A percentile compares a stretch with the other conserved stretches of the same genome.
Evolutionary conservation across 2,797 vertebrate genomes (phyloP).

Genomic region (Picus viridis): DNA sequence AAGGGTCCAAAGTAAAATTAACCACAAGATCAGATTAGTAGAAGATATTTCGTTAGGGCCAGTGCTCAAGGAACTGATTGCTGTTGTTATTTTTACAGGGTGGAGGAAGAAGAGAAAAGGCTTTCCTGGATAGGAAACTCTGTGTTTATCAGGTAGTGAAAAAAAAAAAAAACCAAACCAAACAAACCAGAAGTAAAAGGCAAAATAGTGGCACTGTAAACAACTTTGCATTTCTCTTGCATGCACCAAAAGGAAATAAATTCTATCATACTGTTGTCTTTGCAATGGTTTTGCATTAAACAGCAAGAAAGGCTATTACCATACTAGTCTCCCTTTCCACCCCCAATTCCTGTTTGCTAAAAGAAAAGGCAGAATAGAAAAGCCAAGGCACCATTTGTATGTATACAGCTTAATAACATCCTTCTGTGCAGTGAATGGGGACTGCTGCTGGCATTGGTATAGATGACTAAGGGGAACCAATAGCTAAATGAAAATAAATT

Average conservation of each 20-base stretch:
- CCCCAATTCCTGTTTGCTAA: neutral
- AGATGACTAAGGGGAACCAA: neutral
- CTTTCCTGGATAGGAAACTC: neutral
- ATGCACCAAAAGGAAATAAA: slow-evolving; percentile 28
- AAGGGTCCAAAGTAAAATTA: slow-evolving; percentile 1
- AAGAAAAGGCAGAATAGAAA: neutral
- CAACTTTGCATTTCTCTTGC: neutral
- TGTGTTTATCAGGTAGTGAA: neutral
- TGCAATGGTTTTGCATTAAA: neutral
- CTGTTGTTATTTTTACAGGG: neutral
- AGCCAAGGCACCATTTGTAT: neutral
- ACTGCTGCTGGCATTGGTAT: neutral
- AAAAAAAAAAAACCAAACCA: too few relatives aligned
- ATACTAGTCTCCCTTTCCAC: neutral
- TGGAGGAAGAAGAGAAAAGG: neutral
- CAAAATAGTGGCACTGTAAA: slow-evolving; percentile 29
- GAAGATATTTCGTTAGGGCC: neutral
- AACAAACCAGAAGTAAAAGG: neutral
- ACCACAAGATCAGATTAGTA: neutral
- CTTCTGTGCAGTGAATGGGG: neutral
- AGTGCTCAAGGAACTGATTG: neutral
- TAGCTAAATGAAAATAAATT: neutral
- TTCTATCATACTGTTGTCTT: neutral
- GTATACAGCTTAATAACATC: neutral
- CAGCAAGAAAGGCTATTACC: neutral